These are phyloP conservation scores for Misgurnus anguillicaudatus DNA, from an alignment of 2,113 vertebrate species.

Conservation along the genomic window DNA sequence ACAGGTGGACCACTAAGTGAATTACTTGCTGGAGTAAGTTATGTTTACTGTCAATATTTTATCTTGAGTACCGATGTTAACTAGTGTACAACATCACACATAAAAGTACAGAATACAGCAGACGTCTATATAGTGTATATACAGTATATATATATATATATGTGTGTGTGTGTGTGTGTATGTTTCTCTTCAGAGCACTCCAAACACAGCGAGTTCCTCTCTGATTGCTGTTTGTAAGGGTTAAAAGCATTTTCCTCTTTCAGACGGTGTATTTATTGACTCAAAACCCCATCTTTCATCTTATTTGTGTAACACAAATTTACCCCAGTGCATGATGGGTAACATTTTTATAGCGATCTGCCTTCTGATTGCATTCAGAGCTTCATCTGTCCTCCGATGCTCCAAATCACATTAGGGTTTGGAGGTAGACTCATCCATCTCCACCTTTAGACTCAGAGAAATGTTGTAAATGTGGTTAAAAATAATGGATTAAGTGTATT, in stretches of 20 bases:
- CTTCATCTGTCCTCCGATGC: constrained; percentile 51
- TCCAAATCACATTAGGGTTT: constrained; percentile 70
- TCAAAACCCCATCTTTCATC: neutral
- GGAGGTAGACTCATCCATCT: constrained; percentile 68
- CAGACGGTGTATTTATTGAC: neutral
- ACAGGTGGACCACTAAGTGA: no score
- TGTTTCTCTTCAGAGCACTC: neutral
- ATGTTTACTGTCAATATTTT: no score
- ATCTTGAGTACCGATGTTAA: no score
- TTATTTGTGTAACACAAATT: constrained; percentile 25
- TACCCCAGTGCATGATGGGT: constrained; percentile 38
- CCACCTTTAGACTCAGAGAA: constrained; percentile 62
- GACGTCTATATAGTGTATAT: no score
- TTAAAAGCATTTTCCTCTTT: constrained; percentile 16
- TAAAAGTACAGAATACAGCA: no score
- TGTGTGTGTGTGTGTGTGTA: no score
- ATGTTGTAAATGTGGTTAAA: constrained; percentile 67
- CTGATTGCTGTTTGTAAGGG: neutral
- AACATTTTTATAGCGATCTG: constrained; percentile 40
- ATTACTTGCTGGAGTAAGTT: no score
- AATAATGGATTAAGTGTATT: constrained; percentile 75
- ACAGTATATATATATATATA: no score
- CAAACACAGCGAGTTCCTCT: neutral
- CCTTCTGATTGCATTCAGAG: constrained; percentile 62
- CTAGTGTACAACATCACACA: no score